These are phyloP conservation scores for Musca vetustissima DNA, from an alignment of 1,140 invertebrate genomes.

Conservation along the genomic window DNA sequence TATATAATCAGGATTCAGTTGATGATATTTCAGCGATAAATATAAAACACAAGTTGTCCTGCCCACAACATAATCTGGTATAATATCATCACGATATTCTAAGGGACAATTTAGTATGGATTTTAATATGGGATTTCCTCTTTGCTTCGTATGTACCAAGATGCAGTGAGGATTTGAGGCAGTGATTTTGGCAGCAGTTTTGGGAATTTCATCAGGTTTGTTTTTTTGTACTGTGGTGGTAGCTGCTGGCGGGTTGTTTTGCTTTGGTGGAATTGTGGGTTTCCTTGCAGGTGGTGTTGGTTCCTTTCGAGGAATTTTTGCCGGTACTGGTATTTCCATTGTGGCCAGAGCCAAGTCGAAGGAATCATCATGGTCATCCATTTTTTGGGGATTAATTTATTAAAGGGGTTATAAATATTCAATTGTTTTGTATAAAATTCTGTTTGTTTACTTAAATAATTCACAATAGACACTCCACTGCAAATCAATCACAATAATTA, in stretches of 20 bases:
- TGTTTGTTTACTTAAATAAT: too few species aligned
- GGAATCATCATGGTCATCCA: conserved; percentile 49
- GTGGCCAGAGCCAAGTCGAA: conserved; percentile 43
- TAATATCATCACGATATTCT: conserved; percentile 84
- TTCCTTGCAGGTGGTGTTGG: too few species aligned
- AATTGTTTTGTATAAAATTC: too few species aligned
- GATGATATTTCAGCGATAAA: conserved; percentile 88
- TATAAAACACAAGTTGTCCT: conserved; percentile 82
- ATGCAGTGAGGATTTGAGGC: conserved; percentile 56
- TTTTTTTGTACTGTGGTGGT: neutral
- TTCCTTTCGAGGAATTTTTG: conserved; percentile 19
- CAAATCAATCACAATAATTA: too few species aligned
- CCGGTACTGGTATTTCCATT: conserved; percentile 31
- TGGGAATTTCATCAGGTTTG: conserved; percentile 11
- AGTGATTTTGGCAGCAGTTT: conserved; percentile 30
- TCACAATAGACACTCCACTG: too few species aligned
- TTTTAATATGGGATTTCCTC: conserved; percentile 90
- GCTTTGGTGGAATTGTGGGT: neutral
- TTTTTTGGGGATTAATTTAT: conserved; percentile 15
- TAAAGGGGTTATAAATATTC: neutral
- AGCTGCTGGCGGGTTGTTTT: neutral
- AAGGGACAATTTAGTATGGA: conserved; percentile 80
- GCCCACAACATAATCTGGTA: conserved; percentile 92
- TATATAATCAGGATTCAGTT: conserved; percentile 94
- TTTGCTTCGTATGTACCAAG: conserved; percentile 68